Evolutionary conservation across 2,888 invertebrate species (phyloP), one percentile per base, ranked within the genome.

Genomic region (Malthinus flaveolus): DNA sequence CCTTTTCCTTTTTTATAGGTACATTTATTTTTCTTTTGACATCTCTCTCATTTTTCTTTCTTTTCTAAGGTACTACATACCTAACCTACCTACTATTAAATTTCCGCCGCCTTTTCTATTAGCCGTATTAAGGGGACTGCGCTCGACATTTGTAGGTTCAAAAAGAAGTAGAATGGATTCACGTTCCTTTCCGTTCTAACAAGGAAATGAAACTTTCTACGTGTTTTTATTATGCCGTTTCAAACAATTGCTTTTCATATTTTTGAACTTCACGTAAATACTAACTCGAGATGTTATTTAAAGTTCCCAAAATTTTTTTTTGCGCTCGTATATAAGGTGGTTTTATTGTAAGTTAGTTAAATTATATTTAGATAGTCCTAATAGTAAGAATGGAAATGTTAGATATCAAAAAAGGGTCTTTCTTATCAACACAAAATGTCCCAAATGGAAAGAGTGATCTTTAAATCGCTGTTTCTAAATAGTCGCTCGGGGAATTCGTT

Each of bases 211-310:
- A 60, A 55, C 56, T 59, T 39, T 59, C 54, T 60, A 60, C 60
- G 56, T 60, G 60, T 60, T 60, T 60, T 56, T 60, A 52, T 60
- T 60, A 56, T 60, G 56, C 36, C 48, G 47, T 50, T 56, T 55
- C 56, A 48, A 60, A 60, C 60, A 60, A 60, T 52, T 60, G 60
- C 56, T 56, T 60, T 59, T 56, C 55, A 60, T 56, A 56, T 56
- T 60, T 56, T 51, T 36, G 32, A 59, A 53, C 57, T 59, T 42
- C 34, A 45, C 44, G 47, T 23, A 23, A 23, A 23, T 42, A 42
- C 39, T 42, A 42, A 23, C 39, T 42, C 10, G 39, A 6, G 39
- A 23, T 23, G 23, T 9, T 42, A 42, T 42, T 42, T 42, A 39
- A 39, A 13, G n/a, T n/a, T n/a, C n/a, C n/a, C n/a, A 4, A 7